Percentiles rank a stretch among this genome's conserved stretches.
Conservation (phyloP, 2,888 invertebrate species). For the Sphaerophoria rueppellii region DNA sequence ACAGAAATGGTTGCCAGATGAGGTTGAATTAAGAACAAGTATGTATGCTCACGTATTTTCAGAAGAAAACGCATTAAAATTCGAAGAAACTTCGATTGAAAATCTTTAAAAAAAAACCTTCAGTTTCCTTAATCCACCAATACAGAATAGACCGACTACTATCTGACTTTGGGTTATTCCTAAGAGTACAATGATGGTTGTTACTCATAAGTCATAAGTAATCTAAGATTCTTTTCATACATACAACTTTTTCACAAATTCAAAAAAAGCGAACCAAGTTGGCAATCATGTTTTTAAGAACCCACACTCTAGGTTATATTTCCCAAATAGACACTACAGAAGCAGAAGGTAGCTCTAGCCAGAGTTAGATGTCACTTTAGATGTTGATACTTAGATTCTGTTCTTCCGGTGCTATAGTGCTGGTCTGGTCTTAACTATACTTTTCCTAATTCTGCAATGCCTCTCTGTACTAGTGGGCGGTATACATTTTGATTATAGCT, state of each 20-base stretch:
- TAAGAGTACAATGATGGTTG: no score
- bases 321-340: neutral
- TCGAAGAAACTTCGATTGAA: no score
- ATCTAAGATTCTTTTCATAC: no score
- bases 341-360: slow-evolving; percentile 23
- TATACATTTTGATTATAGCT: slow-evolving; percentile 26
- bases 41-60: no score
- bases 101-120: no score
- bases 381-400: slow-evolving; percentile 36
- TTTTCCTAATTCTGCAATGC: slow-evolving; percentile 12
- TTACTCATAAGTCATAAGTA: no score
- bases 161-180: no score
- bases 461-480: slow-evolving; percentile 46
- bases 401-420: slow-evolving; percentile 22
- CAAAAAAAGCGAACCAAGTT: neutral
- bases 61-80: no score
- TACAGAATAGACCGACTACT: no score
- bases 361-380: slow-evolving; percentile 42
- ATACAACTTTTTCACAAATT: no score
- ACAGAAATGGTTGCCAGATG: slow-evolving; percentile 2
- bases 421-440: slow-evolving; percentile 17
- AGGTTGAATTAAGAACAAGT: neutral
- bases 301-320: neutral
- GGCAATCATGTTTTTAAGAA: slow-evolving; percentile 1
- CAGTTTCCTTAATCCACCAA: no score